Percentiles rank a stretch among this genome's conserved stretches.
phyloP scores from a whole-genome alignment of 2,797 vertebrate species.

The Scolopax rusticola region DNA sequence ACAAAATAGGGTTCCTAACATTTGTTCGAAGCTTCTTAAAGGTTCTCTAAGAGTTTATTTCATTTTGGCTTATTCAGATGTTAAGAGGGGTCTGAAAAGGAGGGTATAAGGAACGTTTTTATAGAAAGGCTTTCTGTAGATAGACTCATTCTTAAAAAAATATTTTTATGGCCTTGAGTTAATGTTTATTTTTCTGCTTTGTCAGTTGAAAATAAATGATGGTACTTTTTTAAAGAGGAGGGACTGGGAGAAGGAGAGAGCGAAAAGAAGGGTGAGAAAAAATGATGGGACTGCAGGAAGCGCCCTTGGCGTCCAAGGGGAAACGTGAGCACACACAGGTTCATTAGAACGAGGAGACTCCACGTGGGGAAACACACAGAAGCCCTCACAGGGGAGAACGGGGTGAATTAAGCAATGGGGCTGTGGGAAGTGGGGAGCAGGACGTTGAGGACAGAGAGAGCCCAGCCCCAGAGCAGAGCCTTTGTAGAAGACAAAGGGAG shows the following conservation, averaged over 20 bases:
- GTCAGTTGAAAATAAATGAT: not conserved
- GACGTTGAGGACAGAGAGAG: not conserved
- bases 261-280: not conserved
- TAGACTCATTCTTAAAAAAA: not conserved
- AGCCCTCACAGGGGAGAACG: not conserved
- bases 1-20: not conserved
- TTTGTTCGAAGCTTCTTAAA: conserved; percentile 6
- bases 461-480: not conserved
- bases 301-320: accelerated
- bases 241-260: not conserved
- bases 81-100: not conserved
- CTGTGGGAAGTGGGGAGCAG: not conserved
- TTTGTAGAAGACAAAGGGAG: not conserved
- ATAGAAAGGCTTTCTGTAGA: not conserved
- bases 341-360: not conserved
- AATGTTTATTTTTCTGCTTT: not conserved
- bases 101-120: not conserved
- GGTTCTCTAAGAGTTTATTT: not conserved
- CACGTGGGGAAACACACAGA: not conserved
- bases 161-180: not conserved
- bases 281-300: not conserved
- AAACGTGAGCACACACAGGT: not conserved
- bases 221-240: not conserved
- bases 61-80: not conserved
- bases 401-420: not conserved